Evolutionary conservation across 2,888 invertebrate species (phyloP), one percentile per base, ranked within the genome.

Genomic region (Eulithis testata): DNA sequence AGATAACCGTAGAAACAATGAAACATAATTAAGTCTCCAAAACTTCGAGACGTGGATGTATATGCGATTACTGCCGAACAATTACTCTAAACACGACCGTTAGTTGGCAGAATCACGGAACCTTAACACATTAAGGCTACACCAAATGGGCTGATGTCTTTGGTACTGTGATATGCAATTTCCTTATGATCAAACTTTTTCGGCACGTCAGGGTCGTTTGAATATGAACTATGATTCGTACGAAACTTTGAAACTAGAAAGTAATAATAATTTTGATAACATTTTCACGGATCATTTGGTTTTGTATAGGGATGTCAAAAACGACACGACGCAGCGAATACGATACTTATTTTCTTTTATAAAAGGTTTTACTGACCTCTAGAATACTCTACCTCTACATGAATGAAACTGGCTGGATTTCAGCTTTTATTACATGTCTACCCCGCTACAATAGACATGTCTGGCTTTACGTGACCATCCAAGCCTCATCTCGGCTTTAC

Each of bases 81-180:
- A 69, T 68, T 66, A 63, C 68, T 66, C 69, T 57, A 69, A 72
- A 68, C 70, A 71, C 62, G 70, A 61, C 75, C 76, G 74, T 82
- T 81, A 81, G 81, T 73, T 71, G 71, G 73, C 73, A 73, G 73
- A 76, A 78, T 80, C 80, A 81, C 80, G 76, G 74, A 75, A 76
- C 75, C 76, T 76, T 73, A 72, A 73, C 72, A 75, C 77, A 80
- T 83, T 80, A 81, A 73, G 76, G 72, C 70, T 74, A 73, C 71
- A 74, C 74, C 73, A 71, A 75, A 78, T 73, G 73, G 77, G 71
- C 76, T 71, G 72, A 69, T 76, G 77, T 77, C 79, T 76, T 79
- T 78, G 68, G 69, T 62, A 66, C 66, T 69, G 69, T 66, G 72
- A 79, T 80, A 80, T 79, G 77, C 80, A 79, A 80, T 74, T 69